phyloP scores from a whole-genome alignment of 2,888 invertebrate species.

The Osedax fenrisi region DNA sequence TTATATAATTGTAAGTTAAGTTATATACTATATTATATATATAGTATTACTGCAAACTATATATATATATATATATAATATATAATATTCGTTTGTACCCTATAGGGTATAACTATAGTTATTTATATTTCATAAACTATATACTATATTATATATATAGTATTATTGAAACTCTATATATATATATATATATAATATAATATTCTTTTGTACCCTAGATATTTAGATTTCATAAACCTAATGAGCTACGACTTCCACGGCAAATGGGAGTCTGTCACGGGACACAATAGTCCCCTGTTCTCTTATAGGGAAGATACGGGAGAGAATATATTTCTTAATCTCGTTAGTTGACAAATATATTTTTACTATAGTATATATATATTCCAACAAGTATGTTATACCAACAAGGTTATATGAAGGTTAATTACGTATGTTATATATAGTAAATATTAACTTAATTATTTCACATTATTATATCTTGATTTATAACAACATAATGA shows the following conservation, averaged over 20 bases:
- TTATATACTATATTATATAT: neutral
- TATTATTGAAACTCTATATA: neutral
- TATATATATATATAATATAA: no score
- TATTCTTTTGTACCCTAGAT: no score
- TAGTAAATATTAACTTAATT: no score
- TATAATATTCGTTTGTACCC: no score
- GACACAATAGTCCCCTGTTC: constrained; percentile 35
- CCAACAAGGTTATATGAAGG: no score
- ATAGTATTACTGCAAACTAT: neutral
- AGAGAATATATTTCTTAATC: constrained; percentile 27
- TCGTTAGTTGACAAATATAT: constrained; percentile 29
- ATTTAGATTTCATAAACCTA: constrained; percentile 34
- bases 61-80: no score
- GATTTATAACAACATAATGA: no score
- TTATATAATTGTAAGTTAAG: no score
- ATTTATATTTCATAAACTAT: neutral
- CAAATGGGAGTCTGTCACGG: constrained; percentile 35
- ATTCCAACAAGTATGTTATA: constrained; percentile 6
- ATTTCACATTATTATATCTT: no score
- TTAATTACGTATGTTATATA: no score
- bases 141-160: constrained; percentile 10
- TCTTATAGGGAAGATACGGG: constrained; percentile 21
- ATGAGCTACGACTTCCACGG: constrained; percentile 37
- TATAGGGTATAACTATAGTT: no score
- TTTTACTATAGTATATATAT: no score